Evolutionary conservation across 1,140 invertebrate species (phyloP), one percentile per base, ranked within the genome.

Genomic region (Bombus cullumanus): DNA sequence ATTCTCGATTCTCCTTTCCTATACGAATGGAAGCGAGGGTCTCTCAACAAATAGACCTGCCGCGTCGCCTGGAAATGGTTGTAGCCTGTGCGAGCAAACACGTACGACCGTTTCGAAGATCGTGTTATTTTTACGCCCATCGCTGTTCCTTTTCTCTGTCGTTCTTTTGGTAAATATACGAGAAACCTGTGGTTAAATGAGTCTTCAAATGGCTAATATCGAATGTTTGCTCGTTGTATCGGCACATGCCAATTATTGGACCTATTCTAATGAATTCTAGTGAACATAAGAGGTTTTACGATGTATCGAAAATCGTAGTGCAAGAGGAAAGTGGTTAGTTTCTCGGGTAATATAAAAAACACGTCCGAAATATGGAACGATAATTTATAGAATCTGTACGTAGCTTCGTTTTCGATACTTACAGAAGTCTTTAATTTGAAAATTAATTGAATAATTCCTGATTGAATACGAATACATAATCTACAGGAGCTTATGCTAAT

Each of bases 21-120:
- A 31, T 31, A 47, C 13, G 15, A 25, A 39, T 34, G 34, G 66
- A 22, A 31, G 15, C 39, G 59, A 86, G 87, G 83, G 59, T 82
- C 74, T 76, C 66, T 77, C 72, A 68, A 89, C 83, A 83, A 86
- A 89, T 86, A 86, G 83, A 88, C 57, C 74, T 86, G 68, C 87
- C 47, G 86, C 68, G 68, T 83, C 47, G 86, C 68, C 75, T 89
- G 83, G 41, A 89, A 89, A 82, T 74, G 68, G 41, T 89, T 62
- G 68, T 64, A 78, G 62, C 25, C 73, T 68, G 34, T 18, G 39
- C 62, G 68, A 85, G 76, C 83, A 73, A 85, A 85, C 66, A 85
- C 74, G 57, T 80, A 72, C 76, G 25, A 39, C 31, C 68, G 66
- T 71, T 80, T 62, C 76, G 68, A 84, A 37, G 76, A 53, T 62